These are phyloP conservation scores for Monarcha castaneiventris DNA, from an alignment of 2,113 vertebrate species.

Conservation along the genomic window DNA sequence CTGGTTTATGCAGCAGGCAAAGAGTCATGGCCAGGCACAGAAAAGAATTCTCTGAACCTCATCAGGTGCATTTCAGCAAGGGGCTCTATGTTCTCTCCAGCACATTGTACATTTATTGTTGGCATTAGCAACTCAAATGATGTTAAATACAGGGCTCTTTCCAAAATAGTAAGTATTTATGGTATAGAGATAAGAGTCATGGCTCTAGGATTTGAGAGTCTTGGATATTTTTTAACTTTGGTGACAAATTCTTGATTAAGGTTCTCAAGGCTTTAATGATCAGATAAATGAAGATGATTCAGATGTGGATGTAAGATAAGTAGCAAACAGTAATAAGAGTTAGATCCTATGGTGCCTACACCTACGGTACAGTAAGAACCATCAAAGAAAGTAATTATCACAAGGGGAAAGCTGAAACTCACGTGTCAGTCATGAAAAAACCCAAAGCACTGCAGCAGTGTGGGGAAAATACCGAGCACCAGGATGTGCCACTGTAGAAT, in stretches of 20 bases:
- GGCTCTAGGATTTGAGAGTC: background rate
- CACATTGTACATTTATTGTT: background rate
- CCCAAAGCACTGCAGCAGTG: background rate
- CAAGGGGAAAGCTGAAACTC: background rate
- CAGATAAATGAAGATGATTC: background rate
- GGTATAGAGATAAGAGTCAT: background rate
- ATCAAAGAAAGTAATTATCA: background rate
- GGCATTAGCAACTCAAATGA: background rate
- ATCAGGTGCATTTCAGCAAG: background rate
- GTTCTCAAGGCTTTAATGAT: background rate
- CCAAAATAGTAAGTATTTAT: background rate
- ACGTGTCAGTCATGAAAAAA: background rate
- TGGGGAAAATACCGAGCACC: background rate
- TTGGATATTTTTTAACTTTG: background rate
- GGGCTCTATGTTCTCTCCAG: background rate
- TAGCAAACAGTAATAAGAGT: background rate
- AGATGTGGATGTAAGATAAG: background rate
- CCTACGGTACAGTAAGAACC: background rate
- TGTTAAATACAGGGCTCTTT: background rate
- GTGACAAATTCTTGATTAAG: background rate
- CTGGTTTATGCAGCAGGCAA: background rate
- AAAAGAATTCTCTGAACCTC: background rate
- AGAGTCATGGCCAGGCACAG: background rate
- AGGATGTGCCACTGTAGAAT: background rate
- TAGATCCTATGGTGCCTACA: background rate